phyloP scores from a whole-genome alignment of 2,113 vertebrate genomes.

The Arenaria interpres region DNA sequence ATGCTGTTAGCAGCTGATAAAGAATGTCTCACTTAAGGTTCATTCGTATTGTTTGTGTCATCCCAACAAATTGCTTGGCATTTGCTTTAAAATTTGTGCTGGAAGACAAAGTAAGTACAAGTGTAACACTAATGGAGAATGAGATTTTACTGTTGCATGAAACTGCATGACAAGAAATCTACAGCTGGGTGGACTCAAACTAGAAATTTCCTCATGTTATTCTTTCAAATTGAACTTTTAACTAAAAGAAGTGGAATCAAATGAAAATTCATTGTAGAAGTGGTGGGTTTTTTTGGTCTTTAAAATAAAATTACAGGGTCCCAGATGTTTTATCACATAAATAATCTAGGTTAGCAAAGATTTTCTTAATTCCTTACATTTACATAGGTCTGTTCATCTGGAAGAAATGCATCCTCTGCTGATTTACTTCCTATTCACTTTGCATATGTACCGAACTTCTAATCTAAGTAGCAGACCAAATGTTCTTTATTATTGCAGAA shows the following conservation, averaged over 20 bases:
- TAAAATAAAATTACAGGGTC: not conserved
- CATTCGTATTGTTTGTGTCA: constrained; percentile 3
- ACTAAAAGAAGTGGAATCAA: constrained; percentile 7
- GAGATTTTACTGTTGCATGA: not conserved
- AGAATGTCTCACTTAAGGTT: not conserved
- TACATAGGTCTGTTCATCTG: not conserved
- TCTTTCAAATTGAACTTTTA: constrained; percentile 12
- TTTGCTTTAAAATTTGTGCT: not conserved
- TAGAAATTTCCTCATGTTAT: not conserved
- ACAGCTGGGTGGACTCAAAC: not conserved
- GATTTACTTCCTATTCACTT: not conserved
- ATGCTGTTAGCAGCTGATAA: not conserved
- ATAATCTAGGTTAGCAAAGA: not conserved
- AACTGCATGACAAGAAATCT: not conserved
- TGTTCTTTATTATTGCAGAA: not conserved
- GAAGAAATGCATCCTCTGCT: not conserved
- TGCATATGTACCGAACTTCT: not conserved
- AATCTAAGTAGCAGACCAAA: not conserved
- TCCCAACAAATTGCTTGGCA: constrained; percentile 17
- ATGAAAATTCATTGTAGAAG: not conserved
- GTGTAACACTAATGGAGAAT: not conserved
- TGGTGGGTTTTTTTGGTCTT: not conserved
- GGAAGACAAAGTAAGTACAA: constrained; percentile 17
- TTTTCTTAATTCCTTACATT: not conserved
- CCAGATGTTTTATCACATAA: not conserved